Base-by-base conservation (phyloP, 2,888 invertebrate genomes). In the Bombylius major region DNA sequence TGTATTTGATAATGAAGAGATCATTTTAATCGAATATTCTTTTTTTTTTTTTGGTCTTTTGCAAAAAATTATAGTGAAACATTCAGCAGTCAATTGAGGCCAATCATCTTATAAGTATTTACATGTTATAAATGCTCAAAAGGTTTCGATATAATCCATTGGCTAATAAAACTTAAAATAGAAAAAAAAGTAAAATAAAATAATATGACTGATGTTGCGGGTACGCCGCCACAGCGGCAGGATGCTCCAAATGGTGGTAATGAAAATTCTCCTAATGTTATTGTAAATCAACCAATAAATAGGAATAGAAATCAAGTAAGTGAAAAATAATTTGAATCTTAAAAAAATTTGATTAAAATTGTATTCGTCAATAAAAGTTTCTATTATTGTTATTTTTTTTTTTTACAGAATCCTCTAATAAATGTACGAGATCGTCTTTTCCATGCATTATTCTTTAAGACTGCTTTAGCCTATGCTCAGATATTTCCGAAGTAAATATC, bases 401-500 rank as follows among this genome's bases (percentile, higher is more conserved):
- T 48, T 12, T 60, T 62, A 11, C 82, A 85, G 72, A 89, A 88
- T 69, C 87, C 89, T 46, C 72, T 91, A 60, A 83, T 89, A 67
- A 88, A 86, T 75, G 89, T 95, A 57, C 79, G 96, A 65, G 95
- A 96, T 71, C 81, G 95, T 63, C 77, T 97, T 55, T 97, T 97
- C 72, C 92, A 96, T 76, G 94, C 95, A 13, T 78, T 99, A 63
- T 96, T 99, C 75, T 87, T 94, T 70, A 87, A 93, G 71, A 86
- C 89, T 63, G 90, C 98, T 5, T 76, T 97, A 65, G 84, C 89
- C 31, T 99, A 99, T 76, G 94, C 94, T 47, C 81, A 91, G 66
- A 85, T 89, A 55, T 89, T 98, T 76, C 94, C 92, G 36, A 82
- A 84, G 71, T 85, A 87, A 59, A 80, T 89, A 14, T 44, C 14